Percentiles rank a stretch among this genome's conserved stretches.
Conservation (phyloP, 2,797 vertebrate species). For the Halcyon chelicuti region DNA sequence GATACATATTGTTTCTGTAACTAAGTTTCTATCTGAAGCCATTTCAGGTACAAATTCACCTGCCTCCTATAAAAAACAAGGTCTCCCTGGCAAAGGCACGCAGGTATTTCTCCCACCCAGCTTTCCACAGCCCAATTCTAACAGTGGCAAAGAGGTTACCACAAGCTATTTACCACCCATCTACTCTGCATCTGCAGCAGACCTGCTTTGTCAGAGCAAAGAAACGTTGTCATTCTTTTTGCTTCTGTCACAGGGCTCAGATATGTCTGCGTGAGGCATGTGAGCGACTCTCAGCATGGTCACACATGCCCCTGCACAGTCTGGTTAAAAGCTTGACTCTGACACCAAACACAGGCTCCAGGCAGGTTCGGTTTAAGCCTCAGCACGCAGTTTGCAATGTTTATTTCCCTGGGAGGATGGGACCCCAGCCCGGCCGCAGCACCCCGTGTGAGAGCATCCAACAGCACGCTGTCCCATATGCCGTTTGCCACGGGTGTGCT, state of each 20-base stretch:
- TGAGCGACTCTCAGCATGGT: accelerated
- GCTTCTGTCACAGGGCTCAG: background rate
- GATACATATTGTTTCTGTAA: background rate
- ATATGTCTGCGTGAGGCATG: background rate
- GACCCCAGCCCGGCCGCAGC: background rate
- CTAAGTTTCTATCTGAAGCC: background rate
- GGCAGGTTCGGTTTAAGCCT: background rate
- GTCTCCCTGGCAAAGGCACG: accelerated
- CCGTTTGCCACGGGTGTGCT: accelerated
- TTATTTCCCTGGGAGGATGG: background rate
- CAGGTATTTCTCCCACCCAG: background rate
- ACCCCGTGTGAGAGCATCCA: background rate
- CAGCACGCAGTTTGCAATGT: background rate
- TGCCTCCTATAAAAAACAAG: background rate
- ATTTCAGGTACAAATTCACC: background rate
- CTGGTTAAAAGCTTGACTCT: background rate
- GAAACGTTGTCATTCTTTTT: background rate
- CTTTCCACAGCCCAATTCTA: background rate
- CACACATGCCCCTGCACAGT: background rate
- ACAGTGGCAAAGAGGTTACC: background rate
- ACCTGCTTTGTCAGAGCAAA: background rate
- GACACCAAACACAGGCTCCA: background rate
- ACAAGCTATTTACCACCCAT: background rate
- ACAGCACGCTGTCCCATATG: background rate
- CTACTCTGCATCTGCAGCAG: background rate